Percentiles rank a stretch among this genome's conserved stretches.
Evolutionary conservation across 1,140 invertebrate genomes (phyloP).

Genomic region (Spodoptera frugiperda): DNA sequence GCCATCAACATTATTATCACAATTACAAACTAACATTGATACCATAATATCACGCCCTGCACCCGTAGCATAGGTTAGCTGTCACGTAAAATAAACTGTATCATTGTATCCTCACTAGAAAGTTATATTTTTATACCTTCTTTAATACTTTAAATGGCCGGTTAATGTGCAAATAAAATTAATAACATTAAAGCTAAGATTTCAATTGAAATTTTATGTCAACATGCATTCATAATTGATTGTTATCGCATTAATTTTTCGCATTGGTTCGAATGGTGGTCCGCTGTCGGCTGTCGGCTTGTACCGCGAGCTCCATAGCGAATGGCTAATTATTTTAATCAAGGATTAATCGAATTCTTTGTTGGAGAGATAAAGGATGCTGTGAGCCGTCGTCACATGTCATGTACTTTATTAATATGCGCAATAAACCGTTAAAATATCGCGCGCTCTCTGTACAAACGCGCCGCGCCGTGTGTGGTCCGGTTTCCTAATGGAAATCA

Average conservation of each 20-base stretch:
- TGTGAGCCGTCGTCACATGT: constrained; percentile 61
- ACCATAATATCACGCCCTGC: no score
- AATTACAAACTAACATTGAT: no score
- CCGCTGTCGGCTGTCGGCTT: neutral
- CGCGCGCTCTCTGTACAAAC: constrained; percentile 60
- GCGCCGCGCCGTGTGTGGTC: constrained; percentile 75
- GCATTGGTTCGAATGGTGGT: constrained; percentile 22
- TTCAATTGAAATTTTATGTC: constrained; percentile 16
- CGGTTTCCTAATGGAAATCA: constrained; percentile 57
- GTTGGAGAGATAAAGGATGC: constrained; percentile 59
- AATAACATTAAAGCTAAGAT: neutral
- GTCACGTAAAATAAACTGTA: no score
- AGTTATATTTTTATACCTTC: no score
- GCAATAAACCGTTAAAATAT: constrained; percentile 70
- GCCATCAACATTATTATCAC: no score
- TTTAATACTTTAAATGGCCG: no score
- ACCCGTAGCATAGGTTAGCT: no score
- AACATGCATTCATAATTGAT: constrained; percentile 16
- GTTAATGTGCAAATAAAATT: no score
- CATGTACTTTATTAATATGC: constrained; percentile 54
- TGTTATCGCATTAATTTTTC: constrained; percentile 39
- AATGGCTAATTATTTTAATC: constrained; percentile 72
- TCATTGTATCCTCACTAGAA: no score
- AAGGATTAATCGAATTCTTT: constrained; percentile 67
- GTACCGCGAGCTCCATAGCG: constrained; percentile 51